Evolutionary conservation across 2,797 vertebrate species (phyloP), one percentile per base, ranked within the genome.

Genomic region (Smutsia temminckii): DNA sequence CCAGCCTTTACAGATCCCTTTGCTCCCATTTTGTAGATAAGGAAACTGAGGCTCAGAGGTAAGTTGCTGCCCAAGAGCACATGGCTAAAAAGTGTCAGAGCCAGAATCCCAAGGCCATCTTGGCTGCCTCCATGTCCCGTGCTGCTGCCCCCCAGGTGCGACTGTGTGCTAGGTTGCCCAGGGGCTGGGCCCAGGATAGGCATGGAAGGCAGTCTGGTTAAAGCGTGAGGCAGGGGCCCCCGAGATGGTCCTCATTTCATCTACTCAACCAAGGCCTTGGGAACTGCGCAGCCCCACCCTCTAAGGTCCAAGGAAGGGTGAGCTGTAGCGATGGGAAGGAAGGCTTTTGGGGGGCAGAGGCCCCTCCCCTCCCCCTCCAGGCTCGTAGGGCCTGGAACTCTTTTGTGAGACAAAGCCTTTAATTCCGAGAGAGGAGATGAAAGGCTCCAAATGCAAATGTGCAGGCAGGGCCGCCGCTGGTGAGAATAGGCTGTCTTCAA

Each of bases 361-460:
- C 27, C 8, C 34, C 27, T 46, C 59, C 84, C 46, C 12, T 40
- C 40, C 59, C 68, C 17, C 61, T 34, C 21, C 0, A 4, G 61
- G 64, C 49, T 96, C 81, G 55, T 49, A 1, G 16, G 68, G 91
- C 53, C 81, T 91, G 85, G 83, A 94, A 96, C 95, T 96, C 96
- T 97, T 95, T 97, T 87, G 25, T 86, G 75, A 97, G 86, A 96
- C 97, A 97, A 97, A 97, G 95, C 93, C 93, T 95, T 95, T 97
- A 97, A 97, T 97, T 96, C 95, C 0, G 0, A 89, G 83, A 93
- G 95, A 96, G 94, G 85, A 95, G 91, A 97, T 95, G 96, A 97
- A 95, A 97, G 91, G 79, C 71, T 96, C 79, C 88, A 77, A 94
- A 96, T 96, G 96, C 86, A 96, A 95, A 96, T 93, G 59, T 94